These are phyloP conservation scores for Batillaria attramentaria DNA, from an alignment of 1,140 invertebrate genomes.

Conservation along the genomic window DNA sequence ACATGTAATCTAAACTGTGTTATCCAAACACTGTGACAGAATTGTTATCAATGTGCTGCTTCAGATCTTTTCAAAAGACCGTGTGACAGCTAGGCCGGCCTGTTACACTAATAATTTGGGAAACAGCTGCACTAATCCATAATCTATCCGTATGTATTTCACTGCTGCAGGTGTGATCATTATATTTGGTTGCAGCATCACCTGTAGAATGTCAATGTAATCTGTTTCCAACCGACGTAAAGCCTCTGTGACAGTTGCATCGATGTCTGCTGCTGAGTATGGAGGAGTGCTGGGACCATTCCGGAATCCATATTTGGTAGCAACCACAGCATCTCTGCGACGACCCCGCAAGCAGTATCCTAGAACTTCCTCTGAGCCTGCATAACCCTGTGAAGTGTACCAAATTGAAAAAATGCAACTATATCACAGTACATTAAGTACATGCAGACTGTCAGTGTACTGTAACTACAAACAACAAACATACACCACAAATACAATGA, in stretches of 20 bases:
- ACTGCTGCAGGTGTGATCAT: no score
- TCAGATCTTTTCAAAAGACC: no score
- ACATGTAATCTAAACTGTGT: no score
- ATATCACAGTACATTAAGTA: neutral
- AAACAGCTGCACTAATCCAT: no score
- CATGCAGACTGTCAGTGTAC: no score
- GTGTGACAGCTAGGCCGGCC: no score
- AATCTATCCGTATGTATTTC: no score
- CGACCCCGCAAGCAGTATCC: conserved; percentile 61
- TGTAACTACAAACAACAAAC: no score
- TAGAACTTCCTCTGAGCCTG: conserved; percentile 65
- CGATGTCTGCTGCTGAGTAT: conserved; percentile 64
- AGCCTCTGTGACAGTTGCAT: conserved; percentile 58
- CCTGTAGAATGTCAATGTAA: conserved; percentile 68
- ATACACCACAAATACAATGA: no score
- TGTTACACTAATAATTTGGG: no score
- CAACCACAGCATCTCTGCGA: conserved; percentile 62
- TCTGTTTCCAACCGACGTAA: conserved; percentile 60
- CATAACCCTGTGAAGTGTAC: conserved; percentile 58
- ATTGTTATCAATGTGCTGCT: no score
- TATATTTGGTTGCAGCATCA: conserved; percentile 31
- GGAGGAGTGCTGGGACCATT: conserved; percentile 54
- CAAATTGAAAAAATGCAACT: neutral
- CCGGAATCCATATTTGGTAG: conserved; percentile 68
- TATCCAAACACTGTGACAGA: no score